These are phyloP conservation scores for Boleophthalmus pectinirostris DNA, from an alignment of 2,113 vertebrate species.

Conservation along the genomic window DNA sequence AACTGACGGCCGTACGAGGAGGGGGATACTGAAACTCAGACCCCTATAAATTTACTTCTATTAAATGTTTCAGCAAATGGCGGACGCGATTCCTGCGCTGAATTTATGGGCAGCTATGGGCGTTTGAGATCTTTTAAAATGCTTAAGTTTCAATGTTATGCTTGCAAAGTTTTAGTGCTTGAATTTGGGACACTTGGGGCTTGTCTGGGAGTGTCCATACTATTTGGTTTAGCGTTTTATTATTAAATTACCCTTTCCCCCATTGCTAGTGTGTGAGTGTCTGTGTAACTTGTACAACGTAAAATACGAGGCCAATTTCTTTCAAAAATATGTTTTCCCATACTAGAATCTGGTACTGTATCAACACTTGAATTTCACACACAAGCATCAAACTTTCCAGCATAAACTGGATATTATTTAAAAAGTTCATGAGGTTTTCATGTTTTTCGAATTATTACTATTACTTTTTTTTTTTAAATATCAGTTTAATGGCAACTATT, in stretches of 20 bases:
- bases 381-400: too few relatives aligned
- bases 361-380: too few relatives aligned
- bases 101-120: background rate
- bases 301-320: background rate
- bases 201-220: background rate
- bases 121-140: slow-evolving; percentile 35
- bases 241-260: background rate
- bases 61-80: slow-evolving; percentile 14
- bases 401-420: too few relatives aligned
- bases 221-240: background rate
- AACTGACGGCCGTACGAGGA: slow-evolving; percentile 15
- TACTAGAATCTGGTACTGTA: background rate
- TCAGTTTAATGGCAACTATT: too few relatives aligned
- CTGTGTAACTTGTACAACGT: background rate
- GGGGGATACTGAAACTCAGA: slow-evolving; percentile 5
- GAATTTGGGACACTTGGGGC: background rate
- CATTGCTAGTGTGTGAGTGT: slow-evolving; percentile 8
- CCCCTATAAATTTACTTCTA: slow-evolving; percentile 12
- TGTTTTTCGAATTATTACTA: too few relatives aligned
- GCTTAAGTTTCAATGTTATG: slow-evolving; percentile 11
- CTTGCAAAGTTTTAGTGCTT: slow-evolving; percentile 12
- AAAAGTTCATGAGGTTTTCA: too few relatives aligned
- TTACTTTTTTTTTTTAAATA: too few relatives aligned
- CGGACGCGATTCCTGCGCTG: background rate
- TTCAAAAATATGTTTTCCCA: background rate